A percentile compares a stretch with the other conserved stretches of the same genome.
phyloP scores from a whole-genome alignment of 2,888 invertebrate species.

The Agrochola lychnidis region DNA sequence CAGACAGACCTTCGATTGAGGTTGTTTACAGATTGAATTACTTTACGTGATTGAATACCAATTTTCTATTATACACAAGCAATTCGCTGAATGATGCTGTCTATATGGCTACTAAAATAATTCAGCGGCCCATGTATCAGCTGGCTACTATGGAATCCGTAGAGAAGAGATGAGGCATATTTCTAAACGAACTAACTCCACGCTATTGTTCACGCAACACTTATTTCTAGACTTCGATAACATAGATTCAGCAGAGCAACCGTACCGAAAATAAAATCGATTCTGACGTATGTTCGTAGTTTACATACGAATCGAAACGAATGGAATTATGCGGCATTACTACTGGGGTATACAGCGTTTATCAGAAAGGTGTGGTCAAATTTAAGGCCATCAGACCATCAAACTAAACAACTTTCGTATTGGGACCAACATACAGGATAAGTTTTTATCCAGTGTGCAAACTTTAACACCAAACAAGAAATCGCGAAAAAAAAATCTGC shows the following conservation, averaged over 20 bases:
- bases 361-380: too few species aligned
- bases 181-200: not conserved
- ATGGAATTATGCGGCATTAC: not conserved
- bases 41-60: constrained; percentile 4
- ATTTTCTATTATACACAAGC: not conserved
- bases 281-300: constrained; percentile 38
- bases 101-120: constrained; percentile 1
- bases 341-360: not conserved
- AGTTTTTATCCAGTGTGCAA: too few species aligned
- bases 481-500: too few species aligned
- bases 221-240: constrained; percentile 50
- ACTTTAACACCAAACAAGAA: too few species aligned
- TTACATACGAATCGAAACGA: constrained; percentile 31
- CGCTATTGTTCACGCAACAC: constrained; percentile 28
- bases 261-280: constrained; percentile 50
- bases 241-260: constrained; percentile 20
- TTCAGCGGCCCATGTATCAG: not conserved
- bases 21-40: constrained; percentile 10
- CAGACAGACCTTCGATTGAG: not conserved
- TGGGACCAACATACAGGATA: too few species aligned
- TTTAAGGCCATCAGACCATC: too few species aligned
- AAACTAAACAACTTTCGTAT: too few species aligned
- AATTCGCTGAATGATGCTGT: not conserved
- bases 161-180: not conserved
- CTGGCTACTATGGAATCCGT: too few species aligned